These are phyloP conservation scores for Zonotrichia leucophrys DNA, from an alignment of 2,113 vertebrate genomes.

Conservation along the genomic window DNA sequence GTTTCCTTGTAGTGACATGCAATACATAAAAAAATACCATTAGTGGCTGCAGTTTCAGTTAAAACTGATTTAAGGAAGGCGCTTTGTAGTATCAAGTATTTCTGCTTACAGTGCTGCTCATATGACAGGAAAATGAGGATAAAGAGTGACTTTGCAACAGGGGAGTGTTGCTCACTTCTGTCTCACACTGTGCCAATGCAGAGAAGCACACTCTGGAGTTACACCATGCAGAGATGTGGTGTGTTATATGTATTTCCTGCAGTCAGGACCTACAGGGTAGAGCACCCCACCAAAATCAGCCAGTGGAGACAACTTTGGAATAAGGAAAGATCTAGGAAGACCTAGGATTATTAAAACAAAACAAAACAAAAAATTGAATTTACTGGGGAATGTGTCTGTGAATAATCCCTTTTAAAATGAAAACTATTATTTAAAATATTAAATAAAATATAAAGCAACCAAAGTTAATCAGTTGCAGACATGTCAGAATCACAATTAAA, in stretches of 20 bases:
- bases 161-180: not conserved
- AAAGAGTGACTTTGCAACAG: slow-evolving; percentile 3
- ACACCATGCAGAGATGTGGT: not conserved
- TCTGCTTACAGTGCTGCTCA: not conserved
- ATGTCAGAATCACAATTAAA: not conserved
- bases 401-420: not conserved
- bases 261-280: not conserved
- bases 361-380: fast-evolving
- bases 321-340: not conserved
- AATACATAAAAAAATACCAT: not conserved
- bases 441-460: not conserved
- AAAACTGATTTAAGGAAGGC: not conserved
- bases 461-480: not conserved
- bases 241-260: no score
- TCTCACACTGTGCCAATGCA: not conserved
- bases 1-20: not conserved
- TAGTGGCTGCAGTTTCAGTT: not conserved
- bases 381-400: fast-evolving
- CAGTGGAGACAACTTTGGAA: not conserved
- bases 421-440: not conserved
- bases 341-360: not conserved
- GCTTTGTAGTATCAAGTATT: slow-evolving; percentile 2
- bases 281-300: not conserved
- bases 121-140: not conserved
- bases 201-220: not conserved